Evolutionary conservation across 2,113 vertebrate species (phyloP), one percentile per base, ranked within the genome.

Genomic region (Cnemophilus loriae): DNA sequence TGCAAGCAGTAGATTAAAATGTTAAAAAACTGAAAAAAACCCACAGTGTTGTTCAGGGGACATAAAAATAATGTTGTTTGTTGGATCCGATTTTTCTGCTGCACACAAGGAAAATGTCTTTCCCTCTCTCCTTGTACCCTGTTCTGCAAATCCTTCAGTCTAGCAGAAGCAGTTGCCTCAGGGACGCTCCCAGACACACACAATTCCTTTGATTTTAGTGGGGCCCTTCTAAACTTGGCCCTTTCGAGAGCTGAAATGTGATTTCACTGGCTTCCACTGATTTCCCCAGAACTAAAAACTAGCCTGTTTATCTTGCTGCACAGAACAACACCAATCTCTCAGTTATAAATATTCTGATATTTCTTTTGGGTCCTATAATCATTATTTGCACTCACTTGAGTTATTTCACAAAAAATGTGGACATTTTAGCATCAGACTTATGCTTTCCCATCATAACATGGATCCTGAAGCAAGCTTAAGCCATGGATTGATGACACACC

Each of bases 1-100:
- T 90, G 80, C 80, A 90, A 93, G 85, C 7, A 81, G 90, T 90
- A 96, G 88, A 94, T 78, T 65, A 90, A 95, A 95, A 93, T 94
- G 83, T 79, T 96, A 89, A 90, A 94, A 90, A 86, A 33, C n/a
- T 87, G 82, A 41, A 90, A 90, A 84, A 93, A 86, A 87, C 1
- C 2, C 28, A 18, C 13, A 16, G 17, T 35, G 52, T 41, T 90
- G 52, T 84, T 90, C 73, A 60, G 44, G 35, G n/a, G 49, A 90
- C 73, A 18, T 70, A 84, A 90, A 95, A 93, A 90, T 95, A 68
- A 85, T 85, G 57, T 61, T 91, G 67, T 50, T 86, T 93, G 50
- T 59, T 75, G 56, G 83, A 77, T 92, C 32, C 81, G 52, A 11
- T 64, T 92, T 94, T 93, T 81, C 64, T 60, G 60, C 27, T 78